Base-by-base conservation (phyloP, 1,140 invertebrate species). In the Papilio glaucus region DNA sequence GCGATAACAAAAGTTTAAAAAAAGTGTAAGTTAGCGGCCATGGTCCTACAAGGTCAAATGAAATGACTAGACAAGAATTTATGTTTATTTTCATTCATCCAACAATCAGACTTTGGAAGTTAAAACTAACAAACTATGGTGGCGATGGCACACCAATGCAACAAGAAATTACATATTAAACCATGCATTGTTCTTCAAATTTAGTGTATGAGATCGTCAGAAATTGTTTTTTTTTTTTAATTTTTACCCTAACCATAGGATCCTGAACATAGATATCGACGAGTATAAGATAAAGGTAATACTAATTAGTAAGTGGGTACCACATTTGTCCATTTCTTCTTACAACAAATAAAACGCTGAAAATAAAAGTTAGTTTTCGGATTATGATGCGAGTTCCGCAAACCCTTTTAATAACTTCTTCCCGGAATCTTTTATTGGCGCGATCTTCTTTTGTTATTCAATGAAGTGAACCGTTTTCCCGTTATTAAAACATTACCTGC, bases 391-490 rank as follows among this genome's bases (percentile, higher is more conserved):
- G 33, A 12, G 29, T 33, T 62, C 72, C 65, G 45, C 33, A 60
- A 21, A 39, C 37, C 45, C 53, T 42, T 53, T 67, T 41, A 62
- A 72, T 60, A 61, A 73, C 68, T 73, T 60, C 68, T 73, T 73
- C 72, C 72, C 72, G 57, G 72, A 73, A 73, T 73, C 60, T 73
- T 73, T 73, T 73, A 73, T 70, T 69, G 65, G 65, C 26, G 62
- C 37, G 26, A 62, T 62, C 37, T 18, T 63, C 29, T 60, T 73
- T 60, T 67, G 65, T 60, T 15, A 73, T 73, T 73, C 72, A 73
- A 73, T 73, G 72, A 73, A 69, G 62, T 65, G 62, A 6, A 38
- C 33, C 62, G 62, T 65, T 39, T 39, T 65, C 62, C 62, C 62
- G 29, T 65, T 65, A 65, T 65, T 62, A 37, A n/a, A 38, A 62